Conservation (phyloP, 2,888 invertebrate genomes). For the Amiota mariae region DNA sequence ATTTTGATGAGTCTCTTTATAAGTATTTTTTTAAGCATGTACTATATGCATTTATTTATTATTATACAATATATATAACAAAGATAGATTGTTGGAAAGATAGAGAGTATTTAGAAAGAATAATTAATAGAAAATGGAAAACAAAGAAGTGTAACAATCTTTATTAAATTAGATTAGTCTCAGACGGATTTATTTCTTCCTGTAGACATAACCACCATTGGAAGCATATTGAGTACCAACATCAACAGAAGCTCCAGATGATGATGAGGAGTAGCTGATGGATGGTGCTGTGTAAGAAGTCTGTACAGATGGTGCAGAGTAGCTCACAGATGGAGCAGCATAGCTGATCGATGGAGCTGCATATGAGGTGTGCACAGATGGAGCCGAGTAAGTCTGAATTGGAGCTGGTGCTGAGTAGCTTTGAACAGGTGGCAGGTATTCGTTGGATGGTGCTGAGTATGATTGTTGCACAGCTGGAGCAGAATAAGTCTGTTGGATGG, state of each 20-base stretch:
- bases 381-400: constrained; percentile 46
- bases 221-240: constrained; percentile 69
- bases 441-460: constrained; percentile 47
- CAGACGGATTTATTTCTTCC: constrained; percentile 59
- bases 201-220: constrained; percentile 71
- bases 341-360: constrained; percentile 47
- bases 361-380: constrained; percentile 47
- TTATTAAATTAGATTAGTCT: constrained; percentile 38
- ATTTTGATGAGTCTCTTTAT: too few relatives aligned
- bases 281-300: constrained; percentile 44
- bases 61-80: constrained; percentile 15
- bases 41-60: background rate
- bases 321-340: constrained; percentile 46
- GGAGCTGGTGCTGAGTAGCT: constrained; percentile 40
- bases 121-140: constrained; percentile 3
- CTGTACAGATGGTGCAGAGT: constrained; percentile 41
- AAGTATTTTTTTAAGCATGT: too few relatives aligned
- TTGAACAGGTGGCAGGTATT: constrained; percentile 33
- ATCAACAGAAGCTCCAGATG: constrained; percentile 43
- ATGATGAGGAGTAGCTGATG: constrained; percentile 28
- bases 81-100: constrained; percentile 25
- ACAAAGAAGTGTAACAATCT: background rate
- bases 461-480: constrained; percentile 38
- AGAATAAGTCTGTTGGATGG: constrained; percentile 32
- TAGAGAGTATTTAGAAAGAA: constrained; percentile 17